phyloP scores from a whole-genome alignment of 2,888 invertebrate species.

The Arctia plantaginis region DNA sequence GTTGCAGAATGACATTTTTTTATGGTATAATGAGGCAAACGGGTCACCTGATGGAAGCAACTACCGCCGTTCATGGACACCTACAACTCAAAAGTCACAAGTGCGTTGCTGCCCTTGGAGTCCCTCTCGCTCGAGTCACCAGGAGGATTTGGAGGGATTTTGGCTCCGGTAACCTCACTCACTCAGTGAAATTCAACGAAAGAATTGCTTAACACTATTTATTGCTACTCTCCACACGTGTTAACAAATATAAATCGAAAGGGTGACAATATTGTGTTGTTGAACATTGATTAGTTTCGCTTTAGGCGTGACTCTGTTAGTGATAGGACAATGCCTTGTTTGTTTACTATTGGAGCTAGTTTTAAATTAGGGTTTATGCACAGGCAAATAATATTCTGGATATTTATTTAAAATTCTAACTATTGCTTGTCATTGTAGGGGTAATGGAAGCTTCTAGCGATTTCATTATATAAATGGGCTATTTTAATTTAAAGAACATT shows the following conservation, averaged over 20 bases:
- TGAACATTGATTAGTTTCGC: conserved; percentile 49
- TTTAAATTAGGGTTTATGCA: not conserved
- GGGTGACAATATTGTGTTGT: conserved; percentile 54
- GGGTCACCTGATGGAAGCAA: no score
- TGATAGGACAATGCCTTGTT: conserved; percentile 30
- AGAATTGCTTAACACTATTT: no score
- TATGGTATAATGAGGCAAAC: no score
- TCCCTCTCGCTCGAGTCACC: no score
- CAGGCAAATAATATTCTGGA: not conserved
- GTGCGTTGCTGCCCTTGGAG: no score
- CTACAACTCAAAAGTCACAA: no score
- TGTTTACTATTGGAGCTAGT: not conserved
- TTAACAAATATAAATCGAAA: conserved; percentile 45
- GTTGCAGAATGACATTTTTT: conserved; percentile 43
- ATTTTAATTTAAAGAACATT: not conserved
- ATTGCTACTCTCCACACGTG: conserved; percentile 52
- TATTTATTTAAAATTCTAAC: not conserved
- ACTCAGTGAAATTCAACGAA: no score
- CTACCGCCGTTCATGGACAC: no score
- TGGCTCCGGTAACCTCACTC: no score
- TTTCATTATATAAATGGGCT: not conserved
- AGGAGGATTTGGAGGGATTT: no score
- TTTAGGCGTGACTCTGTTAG: conserved; percentile 24
- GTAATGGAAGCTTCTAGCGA: not conserved
- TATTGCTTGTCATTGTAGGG: not conserved